These are phyloP conservation scores for Ophonus ardosiacus DNA, from an alignment of 2,888 invertebrate genomes.

Conservation along the genomic window DNA sequence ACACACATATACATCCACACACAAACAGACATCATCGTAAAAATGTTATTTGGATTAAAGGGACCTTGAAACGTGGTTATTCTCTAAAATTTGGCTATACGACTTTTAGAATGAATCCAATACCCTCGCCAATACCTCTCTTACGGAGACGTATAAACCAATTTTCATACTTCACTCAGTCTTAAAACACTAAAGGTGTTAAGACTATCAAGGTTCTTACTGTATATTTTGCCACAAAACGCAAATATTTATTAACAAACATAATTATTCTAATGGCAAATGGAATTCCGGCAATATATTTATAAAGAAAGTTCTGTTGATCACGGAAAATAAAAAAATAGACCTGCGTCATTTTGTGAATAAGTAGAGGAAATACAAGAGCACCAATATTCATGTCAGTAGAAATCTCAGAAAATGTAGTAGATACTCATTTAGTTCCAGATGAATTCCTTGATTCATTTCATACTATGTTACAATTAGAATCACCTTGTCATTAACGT, in stretches of 20 bases:
- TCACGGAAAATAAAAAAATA: neutral
- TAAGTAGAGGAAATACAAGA: constrained; percentile 1
- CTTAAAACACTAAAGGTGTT: too few species aligned
- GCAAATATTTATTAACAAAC: neutral
- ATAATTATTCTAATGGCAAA: neutral
- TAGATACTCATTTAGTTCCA: constrained; percentile 3
- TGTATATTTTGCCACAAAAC: too few species aligned
- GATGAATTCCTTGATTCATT: constrained; percentile 15
- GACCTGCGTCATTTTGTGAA: neutral
- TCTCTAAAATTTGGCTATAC: too few species aligned
- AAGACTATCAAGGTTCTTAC: too few species aligned
- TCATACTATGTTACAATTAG: constrained; percentile 2
- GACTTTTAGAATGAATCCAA: too few species aligned
- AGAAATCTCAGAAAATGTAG: constrained; percentile 5
- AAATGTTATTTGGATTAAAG: too few species aligned
- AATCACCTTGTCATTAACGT: constrained; percentile 23
- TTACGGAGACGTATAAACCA: too few species aligned
- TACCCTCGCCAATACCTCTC: too few species aligned
- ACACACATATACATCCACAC: too few species aligned
- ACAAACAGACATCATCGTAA: too few species aligned
- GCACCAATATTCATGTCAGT: neutral
- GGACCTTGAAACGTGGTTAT: too few species aligned
- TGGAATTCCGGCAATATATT: neutral
- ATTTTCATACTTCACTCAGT: too few species aligned
- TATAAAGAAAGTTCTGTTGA: neutral